Evolutionary conservation across 1,140 invertebrate genomes (phyloP), one percentile per base, ranked within the genome.

Genomic region (Drosophila truncata): DNA sequence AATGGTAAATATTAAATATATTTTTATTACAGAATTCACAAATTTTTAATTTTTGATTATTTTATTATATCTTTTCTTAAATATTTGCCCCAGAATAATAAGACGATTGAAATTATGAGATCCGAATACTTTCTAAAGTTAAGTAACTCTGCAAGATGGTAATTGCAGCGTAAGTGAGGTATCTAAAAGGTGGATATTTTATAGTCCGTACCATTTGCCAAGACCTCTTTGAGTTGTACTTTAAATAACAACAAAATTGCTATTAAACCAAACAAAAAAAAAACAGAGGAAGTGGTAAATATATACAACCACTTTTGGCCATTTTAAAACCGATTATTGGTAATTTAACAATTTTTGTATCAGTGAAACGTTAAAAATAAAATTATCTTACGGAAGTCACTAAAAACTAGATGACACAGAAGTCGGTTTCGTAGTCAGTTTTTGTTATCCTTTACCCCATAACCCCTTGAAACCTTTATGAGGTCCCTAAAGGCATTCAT

Each of bases 171-270:
- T 4, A 14, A 11, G 11, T 16, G 13, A 41, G n/a, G 2, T 20
- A 2, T 11, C 4, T 23, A 14, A 46, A 44, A 14, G 11, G 0
- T 13, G 1, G 1, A 7, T 23, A 25, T 46, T 25, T 46, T 16
- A 46, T 46, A 25, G 20, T 46, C 14, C 3, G 3, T 25, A 8
- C 13, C 3, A 13, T 4, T 16, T 3, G 13, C 14, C 9, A 25
- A 9, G 10, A 13, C 18, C 2, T 25, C 0, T 47, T 47, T 47
- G 3, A 25, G 23, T 14, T 14, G 44, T 3, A 2, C 20, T 46
- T 25, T 47, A 77, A 66, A 77, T 54, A 46, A 31, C 46, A 42
- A 60, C 60, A 66, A 54, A 46, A 66, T 23, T n/a, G n/a, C n/a
- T n/a, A 16, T 2, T 16, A 16, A 6, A 31, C 8, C 7, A 31